Base-by-base conservation (phyloP, 2,113 vertebrate species). In the Montifringilla adamsi region DNA sequence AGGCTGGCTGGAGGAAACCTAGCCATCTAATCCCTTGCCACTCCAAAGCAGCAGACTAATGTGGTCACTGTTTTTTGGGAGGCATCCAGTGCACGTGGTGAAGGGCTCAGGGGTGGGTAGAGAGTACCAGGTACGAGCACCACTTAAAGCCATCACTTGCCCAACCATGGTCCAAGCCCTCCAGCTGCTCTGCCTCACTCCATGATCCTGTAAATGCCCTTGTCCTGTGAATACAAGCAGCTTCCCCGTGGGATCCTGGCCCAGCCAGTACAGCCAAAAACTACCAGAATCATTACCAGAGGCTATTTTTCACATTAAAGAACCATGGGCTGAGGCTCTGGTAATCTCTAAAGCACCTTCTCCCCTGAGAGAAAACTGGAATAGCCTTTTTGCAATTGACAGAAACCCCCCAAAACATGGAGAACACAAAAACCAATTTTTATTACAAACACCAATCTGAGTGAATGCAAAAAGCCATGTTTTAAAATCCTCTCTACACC, bases 131-230 rank as follows among this genome's bases (percentile, higher is more conserved):
- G 84, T 89, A 94, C 89, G 92, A 74, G 58, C 95, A 96, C 91
- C 92, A 94, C 85, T 94, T 94, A 97, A 96, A 97, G 97, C 90
- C 95, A 94, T 89, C 94, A 91, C 92, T 97, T 90, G n/a, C 91
- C 81, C 47, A 30, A 1, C 1, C 3, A 3, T 0, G 8, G 96
- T 87, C 95, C 91, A 95, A 94, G 94, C 96, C 93, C 92, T 96
- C 84, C 93, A 93, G 81, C 24, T 28, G 86, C 95, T 83, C 68
- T 50, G 14, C 8, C 49, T 41, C 68, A 28, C 46, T 33, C 83
- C 70, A 79, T 81, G 91, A 73, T 83, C 90, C 94, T 93, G 92
- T 80, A 94, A 97, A 97, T 81, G 84, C 41, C 74, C 89, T 76
- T 73, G 41, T 55, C 95, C 96, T 62, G 35, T 28, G 80, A 92